Percentiles rank a stretch among this genome's conserved stretches.
Conservation (phyloP, 64 coral and sea anemone species). For the Cladopsammia gracilis region DNA sequence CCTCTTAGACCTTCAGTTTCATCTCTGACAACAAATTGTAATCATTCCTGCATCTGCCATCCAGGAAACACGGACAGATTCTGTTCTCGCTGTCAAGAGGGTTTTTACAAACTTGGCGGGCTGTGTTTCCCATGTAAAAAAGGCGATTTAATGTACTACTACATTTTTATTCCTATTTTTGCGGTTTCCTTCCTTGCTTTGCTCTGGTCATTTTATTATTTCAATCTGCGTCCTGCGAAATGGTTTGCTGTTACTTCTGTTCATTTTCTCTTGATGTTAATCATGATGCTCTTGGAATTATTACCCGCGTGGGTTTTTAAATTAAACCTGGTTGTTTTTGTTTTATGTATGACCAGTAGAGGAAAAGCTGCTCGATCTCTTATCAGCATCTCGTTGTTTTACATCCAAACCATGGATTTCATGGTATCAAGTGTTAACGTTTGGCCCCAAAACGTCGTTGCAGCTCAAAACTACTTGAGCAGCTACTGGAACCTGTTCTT, state of each 20-base stretch:
- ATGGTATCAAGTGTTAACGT: slow-evolving; percentile 25
- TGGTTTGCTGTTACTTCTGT: no score
- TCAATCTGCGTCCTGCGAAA: no score
- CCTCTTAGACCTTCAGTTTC: background rate
- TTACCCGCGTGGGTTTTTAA: no score
- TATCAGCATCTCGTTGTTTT: slow-evolving; percentile 52
- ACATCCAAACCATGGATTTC: slow-evolving; percentile 64
- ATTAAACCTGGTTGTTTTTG: no score
- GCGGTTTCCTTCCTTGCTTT: background rate
- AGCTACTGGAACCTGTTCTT: slow-evolving; percentile 50
- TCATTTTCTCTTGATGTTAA: no score
- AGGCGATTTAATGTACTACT: background rate
- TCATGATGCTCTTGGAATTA: no score
- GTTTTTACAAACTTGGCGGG: slow-evolving; percentile 11
- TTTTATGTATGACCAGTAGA: no score
- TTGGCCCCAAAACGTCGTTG: slow-evolving; percentile 42
- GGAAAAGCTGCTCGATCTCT: no score
- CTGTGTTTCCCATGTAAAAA: background rate
- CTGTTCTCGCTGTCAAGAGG: slow-evolving; percentile 1
- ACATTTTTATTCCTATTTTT: background rate
- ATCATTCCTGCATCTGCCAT: slow-evolving; percentile 7
- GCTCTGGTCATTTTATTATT: slow-evolving; percentile 7
- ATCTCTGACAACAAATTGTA: background rate
- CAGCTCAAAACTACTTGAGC: slow-evolving; percentile 55
- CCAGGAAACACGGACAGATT: slow-evolving; percentile 10